Base-by-base conservation (phyloP, 2,113 vertebrate species). In the Zosterops borbonicus region DNA sequence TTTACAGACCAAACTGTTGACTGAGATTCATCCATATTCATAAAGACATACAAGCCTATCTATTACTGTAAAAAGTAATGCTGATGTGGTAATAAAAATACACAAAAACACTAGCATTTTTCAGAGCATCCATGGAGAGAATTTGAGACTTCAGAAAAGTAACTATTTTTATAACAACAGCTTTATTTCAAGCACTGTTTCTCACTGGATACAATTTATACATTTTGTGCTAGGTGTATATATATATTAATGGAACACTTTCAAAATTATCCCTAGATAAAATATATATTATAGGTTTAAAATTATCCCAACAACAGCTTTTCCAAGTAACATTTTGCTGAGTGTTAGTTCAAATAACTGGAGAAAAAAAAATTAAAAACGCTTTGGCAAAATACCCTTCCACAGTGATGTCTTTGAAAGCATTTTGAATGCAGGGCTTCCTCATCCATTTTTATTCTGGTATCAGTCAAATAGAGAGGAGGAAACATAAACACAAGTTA, bases 151-250 rank as follows among this genome's bases (percentile, higher is more conserved):
- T 94, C 69, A 80, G 52, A 87, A 94, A 91, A 95, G 47, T 42
- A 97, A 90, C 33, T 92, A 87, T 59, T 96, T 96, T 97, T 80
- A 44, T 96, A 96, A 96, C 63, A 95, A 95, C n/a, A 95, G 77
- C 60, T 98, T 97, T 97, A 97, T 97, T 97, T 97, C 90, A 97
- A 97, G 92, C 83, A 96, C 90, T 87, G 49, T 58, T 96, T 97
- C 89, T 96, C 83, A 65, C 78, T 76, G 77, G 55, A 91, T 95
- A 95, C 70, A 94, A 78, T 96, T 97, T 90, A 87, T 58, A 92
- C 68, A 92, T 87, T 97, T 94, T 77, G 62, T 42, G 90, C 35
- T 93, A 86, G 2, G 70, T 85, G 64, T 73, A 86, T 73, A 87
- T 65, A 92, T 69, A 87, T 62, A 93, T 83, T 55, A 94, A 89